These are phyloP conservation scores for Megamerina dolium DNA, from an alignment of 2,888 invertebrate species.

Conservation along the genomic window DNA sequence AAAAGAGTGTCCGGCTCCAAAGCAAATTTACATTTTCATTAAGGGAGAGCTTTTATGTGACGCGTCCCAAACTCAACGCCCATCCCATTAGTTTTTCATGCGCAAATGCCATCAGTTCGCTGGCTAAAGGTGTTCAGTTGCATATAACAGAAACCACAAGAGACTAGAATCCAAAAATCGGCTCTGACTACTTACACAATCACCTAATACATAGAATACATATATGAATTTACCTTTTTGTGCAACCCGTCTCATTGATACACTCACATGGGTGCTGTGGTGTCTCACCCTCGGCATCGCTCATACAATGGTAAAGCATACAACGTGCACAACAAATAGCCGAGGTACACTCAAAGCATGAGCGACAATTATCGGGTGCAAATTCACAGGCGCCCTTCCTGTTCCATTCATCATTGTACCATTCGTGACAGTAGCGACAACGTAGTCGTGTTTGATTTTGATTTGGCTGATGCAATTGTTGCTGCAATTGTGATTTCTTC, in stretches of 20 bases:
- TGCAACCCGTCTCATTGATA: conserved; percentile 64
- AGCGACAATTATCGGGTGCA: conserved; percentile 77
- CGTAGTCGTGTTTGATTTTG: no score
- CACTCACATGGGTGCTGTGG: conserved; percentile 81
- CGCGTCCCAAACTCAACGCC: no score
- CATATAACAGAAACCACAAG: no score
- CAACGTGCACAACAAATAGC: conserved; percentile 85
- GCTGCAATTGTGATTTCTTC: conserved; percentile 22
- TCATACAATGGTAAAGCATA: conserved; percentile 89
- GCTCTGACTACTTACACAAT: no score
- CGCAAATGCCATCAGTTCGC: no score
- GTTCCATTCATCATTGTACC: conserved; percentile 78
- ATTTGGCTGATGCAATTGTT: conserved; percentile 1
- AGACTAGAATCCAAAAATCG: no score
- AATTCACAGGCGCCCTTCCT: conserved; percentile 77
- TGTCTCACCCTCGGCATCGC: conserved; percentile 84
- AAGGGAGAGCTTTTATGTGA: no score
- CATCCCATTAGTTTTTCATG: no score
- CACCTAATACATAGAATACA: no score
- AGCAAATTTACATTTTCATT: no score
- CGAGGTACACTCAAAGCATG: conserved; percentile 73
- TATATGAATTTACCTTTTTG: conserved; percentile 60
- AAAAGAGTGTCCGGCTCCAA: no score
- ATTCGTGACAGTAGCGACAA: conserved; percentile 68
- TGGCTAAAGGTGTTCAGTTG: no score